Percentiles rank a stretch among this genome's conserved stretches.
These are phyloP conservation scores for Colaptes auratus DNA, from an alignment of 2,113 vertebrate species.

Conservation along the genomic window DNA sequence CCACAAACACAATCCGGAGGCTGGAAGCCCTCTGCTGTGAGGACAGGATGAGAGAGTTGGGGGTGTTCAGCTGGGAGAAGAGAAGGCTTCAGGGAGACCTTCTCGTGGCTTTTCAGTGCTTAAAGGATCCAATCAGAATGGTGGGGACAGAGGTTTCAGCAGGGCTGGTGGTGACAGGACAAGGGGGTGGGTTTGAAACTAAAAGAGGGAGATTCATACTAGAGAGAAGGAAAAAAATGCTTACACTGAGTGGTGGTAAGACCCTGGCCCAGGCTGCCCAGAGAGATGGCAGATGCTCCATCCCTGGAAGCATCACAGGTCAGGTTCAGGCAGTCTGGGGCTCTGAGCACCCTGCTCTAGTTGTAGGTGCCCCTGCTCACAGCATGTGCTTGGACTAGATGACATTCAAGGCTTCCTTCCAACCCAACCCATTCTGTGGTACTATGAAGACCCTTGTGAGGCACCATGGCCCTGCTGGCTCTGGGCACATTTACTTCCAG, in stretches of 20 bases:
- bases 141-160: too few relatives aligned
- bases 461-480: rapidly evolving
- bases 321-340: rapidly evolving
- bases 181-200: too few relatives aligned
- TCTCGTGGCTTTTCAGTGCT: rapidly evolving
- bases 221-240: too few relatives aligned
- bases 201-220: too few relatives aligned
- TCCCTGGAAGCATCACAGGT: too few relatives aligned
- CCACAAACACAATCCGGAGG: rapidly evolving
- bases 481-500: not conserved
- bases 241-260: too few relatives aligned
- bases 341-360: not conserved
- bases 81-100: not conserved
- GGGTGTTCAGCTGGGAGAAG: not conserved
- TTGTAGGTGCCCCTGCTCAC: not conserved
- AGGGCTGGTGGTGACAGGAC: too few relatives aligned
- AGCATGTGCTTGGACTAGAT: rapidly evolving
- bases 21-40: not conserved
- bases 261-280: too few relatives aligned
- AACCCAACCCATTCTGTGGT: rapidly evolving
- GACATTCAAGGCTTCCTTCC: not conserved
- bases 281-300: too few relatives aligned
- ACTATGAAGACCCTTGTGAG: rapidly evolving
- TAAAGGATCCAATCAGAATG: not conserved
- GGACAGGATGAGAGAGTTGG: not conserved